phyloP scores from a whole-genome alignment of 2,113 vertebrate genomes.

The Phoenicopterus ruber region DNA sequence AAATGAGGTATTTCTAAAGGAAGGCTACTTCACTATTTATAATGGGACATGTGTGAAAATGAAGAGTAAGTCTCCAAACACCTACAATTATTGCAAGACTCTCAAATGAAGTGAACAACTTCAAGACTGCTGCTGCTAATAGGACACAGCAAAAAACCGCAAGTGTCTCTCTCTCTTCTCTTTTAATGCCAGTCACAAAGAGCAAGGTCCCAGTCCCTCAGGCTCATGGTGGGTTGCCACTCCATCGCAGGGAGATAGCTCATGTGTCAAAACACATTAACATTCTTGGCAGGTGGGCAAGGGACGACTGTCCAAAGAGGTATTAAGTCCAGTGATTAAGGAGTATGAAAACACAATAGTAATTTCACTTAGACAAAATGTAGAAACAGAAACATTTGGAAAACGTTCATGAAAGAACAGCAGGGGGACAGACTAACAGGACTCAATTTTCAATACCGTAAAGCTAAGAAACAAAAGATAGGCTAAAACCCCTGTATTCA shows the following conservation, averaged over 20 bases:
- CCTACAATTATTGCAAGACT: background rate
- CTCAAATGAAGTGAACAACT: background rate
- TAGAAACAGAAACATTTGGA: background rate
- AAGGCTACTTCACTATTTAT: background rate
- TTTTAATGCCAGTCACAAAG: background rate
- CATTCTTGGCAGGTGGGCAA: background rate
- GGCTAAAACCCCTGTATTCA: background rate
- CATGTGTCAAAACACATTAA: background rate
- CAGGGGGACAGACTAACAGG: background rate
- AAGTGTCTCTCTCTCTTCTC: background rate
- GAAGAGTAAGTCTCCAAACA: background rate
- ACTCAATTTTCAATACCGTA: background rate
- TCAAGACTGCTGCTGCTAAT: background rate
- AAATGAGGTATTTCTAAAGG: background rate
- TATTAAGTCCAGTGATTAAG: background rate
- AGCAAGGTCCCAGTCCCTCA: background rate
- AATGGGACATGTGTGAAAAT: background rate
- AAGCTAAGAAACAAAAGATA: background rate
- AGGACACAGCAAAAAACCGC: background rate
- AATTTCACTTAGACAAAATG: background rate
- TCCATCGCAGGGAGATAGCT: background rate
- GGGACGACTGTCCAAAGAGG: background rate
- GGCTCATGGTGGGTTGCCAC: background rate
- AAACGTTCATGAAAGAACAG: background rate
- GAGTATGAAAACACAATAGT: background rate